A percentile compares a stretch with the other conserved stretches of the same genome.
These are phyloP conservation scores for Erythrocercus mccallii DNA, from an alignment of 2,113 vertebrate genomes.

Conservation along the genomic window DNA sequence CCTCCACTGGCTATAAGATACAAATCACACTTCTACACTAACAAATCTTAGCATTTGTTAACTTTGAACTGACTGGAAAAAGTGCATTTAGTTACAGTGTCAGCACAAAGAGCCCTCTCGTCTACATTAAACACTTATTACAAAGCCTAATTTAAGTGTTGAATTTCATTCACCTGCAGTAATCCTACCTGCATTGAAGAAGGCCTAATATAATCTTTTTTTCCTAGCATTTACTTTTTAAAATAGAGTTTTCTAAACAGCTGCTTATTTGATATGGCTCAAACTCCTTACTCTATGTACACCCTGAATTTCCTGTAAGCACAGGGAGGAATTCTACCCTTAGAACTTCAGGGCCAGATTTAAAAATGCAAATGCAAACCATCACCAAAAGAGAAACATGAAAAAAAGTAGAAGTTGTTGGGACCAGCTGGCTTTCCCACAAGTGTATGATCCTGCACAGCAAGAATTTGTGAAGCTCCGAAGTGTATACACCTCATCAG, in stretches of 20 bases:
- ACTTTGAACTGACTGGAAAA: neutral
- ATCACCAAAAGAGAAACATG: neutral
- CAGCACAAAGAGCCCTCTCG: neutral
- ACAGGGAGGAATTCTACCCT: neutral
- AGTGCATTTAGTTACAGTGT: neutral
- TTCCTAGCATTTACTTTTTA: neutral
- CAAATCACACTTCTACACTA: neutral
- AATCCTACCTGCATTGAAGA: neutral
- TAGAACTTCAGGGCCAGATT: neutral
- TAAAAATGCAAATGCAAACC: neutral
- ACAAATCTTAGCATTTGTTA: neutral
- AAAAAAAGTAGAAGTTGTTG: neutral
- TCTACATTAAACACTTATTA: neutral
- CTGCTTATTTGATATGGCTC: neutral
- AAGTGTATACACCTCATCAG: neutral
- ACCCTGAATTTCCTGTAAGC: neutral
- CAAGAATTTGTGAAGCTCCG: neutral
- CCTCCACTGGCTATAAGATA: neutral
- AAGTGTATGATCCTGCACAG: neutral
- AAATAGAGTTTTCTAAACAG: neutral
- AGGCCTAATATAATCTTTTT: neutral
- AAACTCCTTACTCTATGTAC: neutral
- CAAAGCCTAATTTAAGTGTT: neutral
- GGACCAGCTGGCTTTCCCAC: neutral
- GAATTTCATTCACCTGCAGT: neutral